Conservation (phyloP, 2,888 invertebrate species). For the Anorthoa munda region DNA sequence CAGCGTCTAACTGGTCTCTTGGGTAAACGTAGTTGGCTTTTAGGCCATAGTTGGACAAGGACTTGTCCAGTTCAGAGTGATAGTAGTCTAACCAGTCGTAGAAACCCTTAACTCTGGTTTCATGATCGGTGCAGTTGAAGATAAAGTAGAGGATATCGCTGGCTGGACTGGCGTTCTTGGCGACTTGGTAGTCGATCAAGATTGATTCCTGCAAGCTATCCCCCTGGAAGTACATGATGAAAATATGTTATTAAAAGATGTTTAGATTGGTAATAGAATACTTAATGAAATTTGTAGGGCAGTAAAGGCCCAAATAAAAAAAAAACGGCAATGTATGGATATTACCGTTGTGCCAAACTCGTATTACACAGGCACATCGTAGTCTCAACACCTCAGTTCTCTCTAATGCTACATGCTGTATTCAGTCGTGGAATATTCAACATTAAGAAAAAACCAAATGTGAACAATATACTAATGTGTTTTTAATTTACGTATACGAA, state of each 20-base stretch:
- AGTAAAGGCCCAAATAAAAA: too few species aligned
- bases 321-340: background rate
- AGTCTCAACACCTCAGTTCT: too few species aligned
- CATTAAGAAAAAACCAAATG: too few species aligned
- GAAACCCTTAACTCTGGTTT: slow-evolving; percentile 66
- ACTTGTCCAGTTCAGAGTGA: slow-evolving; percentile 65
- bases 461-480: too few species aligned
- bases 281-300: too few species aligned
- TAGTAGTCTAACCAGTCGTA: slow-evolving; percentile 72
- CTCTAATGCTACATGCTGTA: too few species aligned
- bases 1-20: slow-evolving; percentile 68
- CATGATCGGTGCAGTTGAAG: slow-evolving; percentile 74
- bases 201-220: slow-evolving; percentile 64
- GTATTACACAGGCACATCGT: background rate
- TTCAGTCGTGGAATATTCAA: too few species aligned
- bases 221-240: slow-evolving; percentile 64
- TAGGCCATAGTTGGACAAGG: slow-evolving; percentile 63
- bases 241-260: background rate
- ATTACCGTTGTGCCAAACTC: background rate
- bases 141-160: slow-evolving; percentile 72
- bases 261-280: too few species aligned
- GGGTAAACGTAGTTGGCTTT: slow-evolving; percentile 67
- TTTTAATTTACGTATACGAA: too few species aligned
- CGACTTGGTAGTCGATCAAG: slow-evolving; percentile 76
- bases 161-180: slow-evolving; percentile 68